Evolutionary conservation across 2,113 vertebrate genomes (phyloP).

Genomic region (Indicator maculatus): DNA sequence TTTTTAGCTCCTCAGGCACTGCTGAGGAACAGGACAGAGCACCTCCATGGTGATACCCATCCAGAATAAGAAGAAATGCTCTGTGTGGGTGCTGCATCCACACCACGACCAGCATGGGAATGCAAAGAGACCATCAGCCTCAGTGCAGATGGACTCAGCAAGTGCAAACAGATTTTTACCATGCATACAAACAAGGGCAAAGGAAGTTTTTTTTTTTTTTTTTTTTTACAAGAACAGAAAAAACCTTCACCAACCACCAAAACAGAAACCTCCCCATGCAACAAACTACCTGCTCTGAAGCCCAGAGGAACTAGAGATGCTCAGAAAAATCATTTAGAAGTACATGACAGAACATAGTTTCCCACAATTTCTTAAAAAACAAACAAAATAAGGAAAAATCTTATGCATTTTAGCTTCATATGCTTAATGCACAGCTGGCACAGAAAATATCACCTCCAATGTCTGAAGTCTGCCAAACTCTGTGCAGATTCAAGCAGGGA

Average conservation of each 20-base stretch:
- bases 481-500: background rate
- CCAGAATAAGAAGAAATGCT: background rate
- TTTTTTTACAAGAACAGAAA: background rate
- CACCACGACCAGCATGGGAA: accelerated
- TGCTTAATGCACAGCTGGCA: background rate
- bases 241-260: accelerated
- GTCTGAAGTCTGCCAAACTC: background rate
- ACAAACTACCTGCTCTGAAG: background rate
- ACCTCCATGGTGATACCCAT: background rate
- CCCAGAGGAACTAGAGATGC: background rate
- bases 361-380: background rate
- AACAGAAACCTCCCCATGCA: background rate
- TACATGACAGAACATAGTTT: background rate
- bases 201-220: background rate
- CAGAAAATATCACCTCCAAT: background rate
- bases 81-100: background rate
- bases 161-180: conserved; percentile 50
- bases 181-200: background rate
- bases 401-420: background rate
- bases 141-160: conserved; percentile 17
- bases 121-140: background rate
- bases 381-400: background rate
- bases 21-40: accelerated
- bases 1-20: background rate
- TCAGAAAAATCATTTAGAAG: background rate